Evolutionary conservation across 2,888 invertebrate genomes (phyloP), one percentile per base, ranked within the genome.

Genomic region (Altica lythri): DNA sequence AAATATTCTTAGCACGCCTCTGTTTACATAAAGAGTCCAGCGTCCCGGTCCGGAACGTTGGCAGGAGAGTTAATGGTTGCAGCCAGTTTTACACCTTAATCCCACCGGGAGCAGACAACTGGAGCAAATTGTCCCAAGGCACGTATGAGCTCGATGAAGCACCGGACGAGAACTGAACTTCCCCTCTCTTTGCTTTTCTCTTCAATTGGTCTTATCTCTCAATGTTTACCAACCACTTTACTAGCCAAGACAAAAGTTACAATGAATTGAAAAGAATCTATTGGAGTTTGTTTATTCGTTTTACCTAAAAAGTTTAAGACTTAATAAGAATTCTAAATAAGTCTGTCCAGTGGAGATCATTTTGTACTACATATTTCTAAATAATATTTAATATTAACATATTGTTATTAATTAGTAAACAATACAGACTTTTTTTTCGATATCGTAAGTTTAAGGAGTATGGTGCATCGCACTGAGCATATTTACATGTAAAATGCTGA

Each of bases 61-160:
- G 16, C 9, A 34, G 16, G 3, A 16, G 14, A 18, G 35, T 30
- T 55, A 56, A 56, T 52, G 51, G 48, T 44, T 18, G 46, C 52
- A 49, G 22, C 63, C 62, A 69, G 66, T 67, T 70, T 69, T 69
- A 68, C 68, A 69, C 69, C 68, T 69, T 69, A 70, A 70, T 70
- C 68, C 68, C 68, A 55, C 53, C 56, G 45, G 30, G 62, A 62
- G 60, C 61, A 53, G 67, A 63, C 66, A 66, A 66, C 66, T 65
- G 65, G 62, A 65, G 68, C 66, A 70, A 71, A 69, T 70, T 70
- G 68, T 69, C 68, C 68, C 70, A 59, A 60, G 66, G 64, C 68
- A 66, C 67, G 65, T 69, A 69, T 71, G 64, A 45, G 63, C 61
- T 62, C 67, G 67, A 69, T 70, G 67, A 69, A 69, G 68, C 68